Evolutionary conservation across 1,140 invertebrate genomes (phyloP).

Genomic region (Hyposmocoma kahamanoa): DNA sequence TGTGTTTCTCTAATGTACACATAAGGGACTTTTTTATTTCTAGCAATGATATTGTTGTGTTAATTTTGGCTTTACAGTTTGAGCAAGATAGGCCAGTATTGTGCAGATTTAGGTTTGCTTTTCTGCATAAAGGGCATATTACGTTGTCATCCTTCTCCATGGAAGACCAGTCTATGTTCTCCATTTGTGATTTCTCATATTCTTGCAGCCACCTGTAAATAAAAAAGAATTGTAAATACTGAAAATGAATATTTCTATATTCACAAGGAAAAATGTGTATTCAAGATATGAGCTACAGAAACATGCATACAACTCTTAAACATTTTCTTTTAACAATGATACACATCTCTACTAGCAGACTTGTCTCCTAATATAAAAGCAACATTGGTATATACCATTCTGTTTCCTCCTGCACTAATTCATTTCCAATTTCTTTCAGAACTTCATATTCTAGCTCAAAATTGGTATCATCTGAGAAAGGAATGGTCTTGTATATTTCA

Average conservation of each 20-base stretch:
- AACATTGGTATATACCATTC: conserved; percentile 51
- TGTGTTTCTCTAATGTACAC: conserved; percentile 39
- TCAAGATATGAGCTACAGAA: no score
- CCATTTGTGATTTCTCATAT: conserved; percentile 49
- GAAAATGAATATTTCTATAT: no score
- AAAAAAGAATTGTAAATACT: no score
- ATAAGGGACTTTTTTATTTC: conserved; percentile 39
- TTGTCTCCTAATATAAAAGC: no score
- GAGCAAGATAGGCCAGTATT: conserved; percentile 29
- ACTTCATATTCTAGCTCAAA: conserved; percentile 39
- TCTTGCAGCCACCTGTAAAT: conserved; percentile 51
- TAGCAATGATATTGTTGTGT: conserved; percentile 25
- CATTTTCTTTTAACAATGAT: no score
- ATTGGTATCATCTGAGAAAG: conserved; percentile 22
- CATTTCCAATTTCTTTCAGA: conserved; percentile 44
- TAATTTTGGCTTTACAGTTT: conserved; percentile 35
- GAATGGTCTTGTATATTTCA: conserved; percentile 46
- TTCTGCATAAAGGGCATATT: conserved; percentile 57
- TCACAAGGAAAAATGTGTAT: no score
- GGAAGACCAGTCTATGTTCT: conserved; percentile 43
- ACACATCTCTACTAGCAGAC: no score
- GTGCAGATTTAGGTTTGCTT: conserved; percentile 35
- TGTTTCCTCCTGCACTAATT: conserved; percentile 58
- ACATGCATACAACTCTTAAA: no score
- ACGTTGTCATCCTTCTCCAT: conserved; percentile 45